These are phyloP conservation scores for Trachythela sp. DNA, from an alignment of 64 coral and sea anemone species.

Conservation along the genomic window DNA sequence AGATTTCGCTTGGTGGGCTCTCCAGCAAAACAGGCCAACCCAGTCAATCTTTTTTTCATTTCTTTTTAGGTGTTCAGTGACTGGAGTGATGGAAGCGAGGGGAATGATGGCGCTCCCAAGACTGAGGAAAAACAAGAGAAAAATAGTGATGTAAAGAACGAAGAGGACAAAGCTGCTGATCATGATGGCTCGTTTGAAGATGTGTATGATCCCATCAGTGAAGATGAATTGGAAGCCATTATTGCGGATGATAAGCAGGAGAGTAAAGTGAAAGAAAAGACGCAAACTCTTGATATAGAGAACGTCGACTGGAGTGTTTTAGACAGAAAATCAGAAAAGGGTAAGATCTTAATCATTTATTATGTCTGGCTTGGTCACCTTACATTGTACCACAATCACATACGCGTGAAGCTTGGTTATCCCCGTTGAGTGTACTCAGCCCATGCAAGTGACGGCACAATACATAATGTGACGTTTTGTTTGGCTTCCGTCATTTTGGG, in stretches of 20 bases:
- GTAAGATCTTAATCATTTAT: constrained; percentile 33
- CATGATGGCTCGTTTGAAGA: constrained; percentile 51
- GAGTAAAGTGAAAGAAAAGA: constrained; percentile 30
- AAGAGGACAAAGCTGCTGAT: background rate
- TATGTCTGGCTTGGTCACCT: too few species aligned
- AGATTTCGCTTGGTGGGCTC: too few species aligned
- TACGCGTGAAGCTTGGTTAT: too few species aligned
- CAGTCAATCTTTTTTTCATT: too few species aligned
- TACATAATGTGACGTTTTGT: too few species aligned
- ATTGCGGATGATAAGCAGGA: constrained; percentile 68
- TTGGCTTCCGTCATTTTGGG: too few species aligned
- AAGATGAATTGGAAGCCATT: constrained; percentile 94
- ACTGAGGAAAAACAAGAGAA: constrained; percentile 5
- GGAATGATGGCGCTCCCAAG: background rate
- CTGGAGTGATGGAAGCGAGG: background rate
- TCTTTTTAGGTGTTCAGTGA: background rate
- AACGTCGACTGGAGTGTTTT: constrained; percentile 94
- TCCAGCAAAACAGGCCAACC: too few species aligned
- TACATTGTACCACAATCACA: too few species aligned
- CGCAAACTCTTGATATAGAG: constrained; percentile 54
- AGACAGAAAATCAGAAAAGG: constrained; percentile 59
- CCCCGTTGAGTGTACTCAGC: too few species aligned
- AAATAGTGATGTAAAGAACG: background rate
- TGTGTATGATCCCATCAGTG: constrained; percentile 97
- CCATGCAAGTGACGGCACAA: too few species aligned